Percentiles rank a stretch among this genome's conserved stretches.
Evolutionary conservation across 2,113 vertebrate genomes (phyloP).

Genomic region (Mustelus asterias): DNA sequence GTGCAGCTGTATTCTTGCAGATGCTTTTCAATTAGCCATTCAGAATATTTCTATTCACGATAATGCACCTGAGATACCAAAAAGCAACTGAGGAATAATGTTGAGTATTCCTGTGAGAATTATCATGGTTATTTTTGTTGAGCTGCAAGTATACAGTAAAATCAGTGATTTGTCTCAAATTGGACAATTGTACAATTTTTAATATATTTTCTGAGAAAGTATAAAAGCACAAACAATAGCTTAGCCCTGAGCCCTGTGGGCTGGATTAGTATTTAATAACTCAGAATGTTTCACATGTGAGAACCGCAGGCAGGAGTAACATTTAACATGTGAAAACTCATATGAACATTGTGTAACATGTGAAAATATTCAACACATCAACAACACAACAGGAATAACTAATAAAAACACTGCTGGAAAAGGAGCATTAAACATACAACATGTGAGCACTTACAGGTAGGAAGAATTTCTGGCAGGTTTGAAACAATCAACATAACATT

Average conservation of each 20-base stretch:
- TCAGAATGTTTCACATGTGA: neutral
- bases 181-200: neutral
- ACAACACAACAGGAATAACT: neutral
- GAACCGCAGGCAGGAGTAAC: neutral
- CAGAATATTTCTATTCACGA: neutral
- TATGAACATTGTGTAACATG: neutral
- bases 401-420: neutral
- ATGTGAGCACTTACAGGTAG: neutral
- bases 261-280: neutral
- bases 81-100: neutral
- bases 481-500: neutral
- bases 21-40: neutral
- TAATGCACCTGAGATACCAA: neutral
- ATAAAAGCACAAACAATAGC: neutral
- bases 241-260: neutral
- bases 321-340: neutral
- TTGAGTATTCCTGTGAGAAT: neutral
- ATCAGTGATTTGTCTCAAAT: neutral
- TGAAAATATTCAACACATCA: neutral
- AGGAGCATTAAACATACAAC: neutral
- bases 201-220: neutral
- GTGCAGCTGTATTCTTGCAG: neutral
- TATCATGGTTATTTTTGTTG: constrained; percentile 2
- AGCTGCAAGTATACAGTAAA: neutral
- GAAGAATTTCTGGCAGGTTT: neutral